Base-by-base conservation (phyloP, 2,797 vertebrate genomes). In the Parotocinclus haroldoi region DNA sequence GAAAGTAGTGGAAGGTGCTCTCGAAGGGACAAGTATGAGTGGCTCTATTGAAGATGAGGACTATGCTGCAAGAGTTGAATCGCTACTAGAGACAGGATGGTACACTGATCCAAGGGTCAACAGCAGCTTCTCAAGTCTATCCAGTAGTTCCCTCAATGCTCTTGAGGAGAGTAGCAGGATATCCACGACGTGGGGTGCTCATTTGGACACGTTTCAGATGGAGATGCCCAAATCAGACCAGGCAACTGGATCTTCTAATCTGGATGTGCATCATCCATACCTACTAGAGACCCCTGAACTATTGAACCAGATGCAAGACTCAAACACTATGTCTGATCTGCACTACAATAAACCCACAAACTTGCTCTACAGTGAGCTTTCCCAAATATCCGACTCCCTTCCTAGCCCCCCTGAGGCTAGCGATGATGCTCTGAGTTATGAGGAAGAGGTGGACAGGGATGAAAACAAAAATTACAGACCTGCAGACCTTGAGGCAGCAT, bases 141-240 rank as follows among this genome's bases (percentile, higher is more conserved):
- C 90, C 37, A 98, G 94, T 7, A 90, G 95, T 69, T 98, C 96
- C 5, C 65, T 96, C 82, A 95, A 93, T 0, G 92, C 93, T 1
- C 80, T 99, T 58, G 93, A 97, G 52, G 94, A 96, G 40, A 92
- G 92, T 9, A 91, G 86, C 66, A 54, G 86, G 0, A 76, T 83
- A 3, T 68, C 72, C 27, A 63, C 52, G 37, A 66, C 46, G 42
- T 74, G 56, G 50, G 66, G 66, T 55, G 59, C 80, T 59, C 83
- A 78, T 74, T 58, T 63, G 1, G 82, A 81, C 51, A 49, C 46
- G n/a, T 72, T 75, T 48, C 73, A 63, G 51, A 80, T 83, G 13
- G 65, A 74, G 54, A 66, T 65, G 12, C 67, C 13, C 77, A 81
- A 73, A 83, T 58, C 58, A 87, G 59, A 83, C 82, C 4, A 92